A percentile compares a stretch with the other conserved stretches of the same genome.
Evolutionary conservation across 2,797 vertebrate species (phyloP).

Genomic region (Sebastes elongatus): DNA sequence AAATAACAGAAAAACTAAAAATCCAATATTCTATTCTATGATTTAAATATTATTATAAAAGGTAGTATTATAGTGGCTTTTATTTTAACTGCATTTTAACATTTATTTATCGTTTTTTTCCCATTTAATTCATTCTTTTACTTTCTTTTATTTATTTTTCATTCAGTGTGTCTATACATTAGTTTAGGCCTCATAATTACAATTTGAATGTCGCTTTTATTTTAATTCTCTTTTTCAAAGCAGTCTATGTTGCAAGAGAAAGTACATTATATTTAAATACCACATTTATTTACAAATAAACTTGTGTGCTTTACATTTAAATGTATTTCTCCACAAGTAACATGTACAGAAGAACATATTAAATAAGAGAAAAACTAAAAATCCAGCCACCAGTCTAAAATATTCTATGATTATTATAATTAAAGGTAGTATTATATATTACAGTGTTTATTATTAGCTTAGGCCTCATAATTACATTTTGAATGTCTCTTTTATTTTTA

Average conservation of each 20-base stretch:
- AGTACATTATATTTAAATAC: background rate
- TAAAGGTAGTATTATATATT: too few species aligned
- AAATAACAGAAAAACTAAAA: background rate
- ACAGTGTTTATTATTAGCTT: background rate
- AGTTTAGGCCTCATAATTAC: background rate
- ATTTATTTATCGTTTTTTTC: background rate
- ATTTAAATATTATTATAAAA: too few species aligned
- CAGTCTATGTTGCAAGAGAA: too few species aligned
- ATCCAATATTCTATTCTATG: too few species aligned
- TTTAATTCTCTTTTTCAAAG: too few species aligned
- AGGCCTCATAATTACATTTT: background rate
- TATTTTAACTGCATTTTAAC: background rate
- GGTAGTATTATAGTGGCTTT: background rate
- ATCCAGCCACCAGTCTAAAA: too few species aligned
- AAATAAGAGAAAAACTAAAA: too few species aligned
- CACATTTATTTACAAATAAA: too few species aligned
- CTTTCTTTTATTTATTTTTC: background rate
- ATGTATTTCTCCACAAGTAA: background rate
- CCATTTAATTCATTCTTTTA: background rate
- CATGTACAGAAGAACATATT: too few species aligned
- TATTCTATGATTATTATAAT: too few species aligned
- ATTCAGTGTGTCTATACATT: background rate
- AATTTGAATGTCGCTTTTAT: background rate
- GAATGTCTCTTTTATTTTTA: too few species aligned
- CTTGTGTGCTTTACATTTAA: too few species aligned